A percentile compares a stretch with the other conserved stretches of the same genome.
Conservation (phyloP, 2,888 invertebrate genomes). For the Cosmorhoe ocellata region DNA sequence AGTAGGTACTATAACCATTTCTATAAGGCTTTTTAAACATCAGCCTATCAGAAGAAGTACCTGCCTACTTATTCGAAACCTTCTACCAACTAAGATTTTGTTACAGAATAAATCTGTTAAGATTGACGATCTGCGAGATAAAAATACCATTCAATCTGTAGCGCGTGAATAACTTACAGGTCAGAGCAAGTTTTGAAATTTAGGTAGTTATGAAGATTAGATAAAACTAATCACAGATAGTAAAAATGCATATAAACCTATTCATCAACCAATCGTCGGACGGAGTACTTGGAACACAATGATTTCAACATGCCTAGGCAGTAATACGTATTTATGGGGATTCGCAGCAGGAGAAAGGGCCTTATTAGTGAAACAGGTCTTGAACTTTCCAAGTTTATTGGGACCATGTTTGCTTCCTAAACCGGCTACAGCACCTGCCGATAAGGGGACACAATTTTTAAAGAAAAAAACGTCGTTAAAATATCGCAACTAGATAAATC, state of each 20-base stretch:
- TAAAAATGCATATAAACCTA: too few species aligned
- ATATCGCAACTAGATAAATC: constrained; percentile 31
- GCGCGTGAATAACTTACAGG: too few species aligned
- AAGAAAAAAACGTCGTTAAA: constrained; percentile 45
- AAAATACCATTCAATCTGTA: background rate
- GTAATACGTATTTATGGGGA: constrained; percentile 33
- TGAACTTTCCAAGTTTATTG: constrained; percentile 52
- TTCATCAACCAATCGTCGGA: constrained; percentile 9
- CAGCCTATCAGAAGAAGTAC: too few species aligned
- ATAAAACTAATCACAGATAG: too few species aligned
- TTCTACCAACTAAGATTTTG: too few species aligned
- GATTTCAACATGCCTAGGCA: constrained; percentile 24
- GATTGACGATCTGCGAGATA: too few species aligned
- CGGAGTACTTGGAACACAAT: constrained; percentile 13
- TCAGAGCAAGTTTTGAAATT: too few species aligned
- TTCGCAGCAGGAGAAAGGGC: constrained; percentile 36
- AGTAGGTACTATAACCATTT: too few species aligned
- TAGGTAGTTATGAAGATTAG: too few species aligned
- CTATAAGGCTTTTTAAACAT: too few species aligned
- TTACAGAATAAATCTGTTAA: too few species aligned
- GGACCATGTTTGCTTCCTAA: constrained; percentile 49
- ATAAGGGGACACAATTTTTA: constrained; percentile 47
- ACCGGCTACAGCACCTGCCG: constrained; percentile 64
- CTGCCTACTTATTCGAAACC: too few species aligned
- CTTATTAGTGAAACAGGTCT: constrained; percentile 56